phyloP scores from a whole-genome alignment of 2,888 invertebrate genomes.

The Empis livida region DNA sequence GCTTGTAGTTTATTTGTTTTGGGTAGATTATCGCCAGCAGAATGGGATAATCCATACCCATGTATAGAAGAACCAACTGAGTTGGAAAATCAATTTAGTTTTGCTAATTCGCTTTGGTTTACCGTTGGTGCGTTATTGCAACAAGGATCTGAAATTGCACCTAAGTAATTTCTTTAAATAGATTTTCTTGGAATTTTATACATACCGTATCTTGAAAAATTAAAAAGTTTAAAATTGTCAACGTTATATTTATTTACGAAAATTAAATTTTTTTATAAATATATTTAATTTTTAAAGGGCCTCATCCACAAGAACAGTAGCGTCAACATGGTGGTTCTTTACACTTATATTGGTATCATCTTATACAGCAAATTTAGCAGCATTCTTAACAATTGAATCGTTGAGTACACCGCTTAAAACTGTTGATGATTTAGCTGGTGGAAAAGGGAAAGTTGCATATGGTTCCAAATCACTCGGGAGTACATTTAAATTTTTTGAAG shows the following conservation, averaged over 20 bases:
- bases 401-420: constrained; percentile 56
- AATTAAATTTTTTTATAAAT: too few species aligned
- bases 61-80: constrained; percentile 72
- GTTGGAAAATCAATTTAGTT: constrained; percentile 69
- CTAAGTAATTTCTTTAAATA: constrained; percentile 34
- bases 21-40: constrained; percentile 69
- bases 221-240: too few species aligned
- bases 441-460: constrained; percentile 67
- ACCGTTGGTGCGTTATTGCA: constrained; percentile 75
- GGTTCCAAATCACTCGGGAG: constrained; percentile 75
- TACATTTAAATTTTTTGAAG: constrained; percentile 79
- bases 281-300: constrained; percentile 42
- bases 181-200: too few species aligned
- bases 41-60: constrained; percentile 80
- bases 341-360: constrained; percentile 64
- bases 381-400: constrained; percentile 73
- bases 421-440: constrained; percentile 66
- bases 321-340: constrained; percentile 82
- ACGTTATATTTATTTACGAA: too few species aligned
- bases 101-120: constrained; percentile 80
- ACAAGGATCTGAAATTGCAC: constrained; percentile 79
- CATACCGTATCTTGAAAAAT: too few species aligned
- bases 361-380: constrained; percentile 84
- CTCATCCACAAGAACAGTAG: constrained; percentile 73
- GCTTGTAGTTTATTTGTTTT: constrained; percentile 65